Conservation (phyloP, 2,888 invertebrate species). For the Pardosa pseudoannulata region DNA sequence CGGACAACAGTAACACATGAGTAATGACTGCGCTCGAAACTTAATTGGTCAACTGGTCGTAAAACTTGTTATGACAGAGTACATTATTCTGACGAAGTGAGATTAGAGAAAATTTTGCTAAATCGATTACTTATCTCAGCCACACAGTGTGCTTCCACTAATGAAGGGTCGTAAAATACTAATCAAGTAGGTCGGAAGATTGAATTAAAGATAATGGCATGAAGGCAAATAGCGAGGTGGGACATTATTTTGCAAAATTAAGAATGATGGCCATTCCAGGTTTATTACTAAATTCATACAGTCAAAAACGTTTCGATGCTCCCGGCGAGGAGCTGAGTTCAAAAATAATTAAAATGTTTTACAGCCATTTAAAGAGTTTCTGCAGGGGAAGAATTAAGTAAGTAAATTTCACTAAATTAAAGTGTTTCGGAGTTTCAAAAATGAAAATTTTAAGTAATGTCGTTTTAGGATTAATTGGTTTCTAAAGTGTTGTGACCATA, state of each 20-base stretch:
- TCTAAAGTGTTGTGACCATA: no score
- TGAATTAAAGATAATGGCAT: background rate
- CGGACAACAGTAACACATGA: background rate
- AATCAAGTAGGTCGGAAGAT: conserved; percentile 1
- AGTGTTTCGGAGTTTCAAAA: no score
- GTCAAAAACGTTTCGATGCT: no score
- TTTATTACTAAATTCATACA: no score
- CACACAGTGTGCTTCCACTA: background rate
- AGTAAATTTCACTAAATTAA: no score
- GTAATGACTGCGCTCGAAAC: background rate
- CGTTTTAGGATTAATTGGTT: no score
- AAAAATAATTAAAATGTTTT: no score
- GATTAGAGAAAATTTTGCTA: conserved; percentile 4
- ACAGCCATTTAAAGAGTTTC: no score
- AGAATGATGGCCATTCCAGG: no score
- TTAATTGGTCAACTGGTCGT: background rate
- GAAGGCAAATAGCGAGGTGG: background rate
- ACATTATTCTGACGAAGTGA: background rate
- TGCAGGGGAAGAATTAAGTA: no score
- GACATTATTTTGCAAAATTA: background rate
- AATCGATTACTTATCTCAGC: conserved; percentile 7
- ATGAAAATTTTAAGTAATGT: no score
- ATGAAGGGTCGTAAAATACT: conserved; percentile 1
- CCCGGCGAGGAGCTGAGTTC: no score
- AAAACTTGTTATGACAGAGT: conserved; percentile 3